Percentiles rank a stretch among this genome's conserved stretches.
Conservation (phyloP, 2,888 invertebrate species). For the Tubulanus polymorphus region DNA sequence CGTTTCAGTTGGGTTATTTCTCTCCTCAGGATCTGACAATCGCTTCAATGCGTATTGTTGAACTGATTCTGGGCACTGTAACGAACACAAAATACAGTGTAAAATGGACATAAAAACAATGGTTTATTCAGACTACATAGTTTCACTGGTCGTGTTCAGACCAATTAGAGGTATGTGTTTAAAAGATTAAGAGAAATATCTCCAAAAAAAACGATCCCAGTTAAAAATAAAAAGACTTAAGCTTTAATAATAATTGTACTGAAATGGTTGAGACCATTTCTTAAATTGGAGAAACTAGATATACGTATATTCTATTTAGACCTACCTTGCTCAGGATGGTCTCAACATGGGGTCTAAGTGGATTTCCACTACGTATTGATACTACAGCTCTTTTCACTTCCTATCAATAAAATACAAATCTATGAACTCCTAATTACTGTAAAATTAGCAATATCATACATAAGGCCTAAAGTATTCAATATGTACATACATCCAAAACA, state of each 20-base stretch:
- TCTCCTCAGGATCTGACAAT: constrained; percentile 47
- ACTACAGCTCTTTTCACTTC: constrained; percentile 79
- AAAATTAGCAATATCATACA: constrained; percentile 8
- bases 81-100: no score
- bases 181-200: no score
- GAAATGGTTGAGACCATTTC: no score
- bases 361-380: constrained; percentile 62
- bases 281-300: no score
- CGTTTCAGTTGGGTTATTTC: constrained; percentile 34
- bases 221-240: no score
- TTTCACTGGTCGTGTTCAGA: no score
- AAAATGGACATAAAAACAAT: no score
- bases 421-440: neutral
- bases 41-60: constrained; percentile 32
- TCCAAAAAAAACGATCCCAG: no score
- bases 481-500: constrained; percentile 73
- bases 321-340: constrained; percentile 77
- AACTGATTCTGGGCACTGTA: constrained; percentile 50
- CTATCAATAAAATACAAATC: constrained; percentile 55
- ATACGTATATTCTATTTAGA: no score
- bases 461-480: neutral
- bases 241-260: no score
- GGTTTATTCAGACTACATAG: no score
- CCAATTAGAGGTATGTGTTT: no score
- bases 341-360: constrained; percentile 75